Evolutionary conservation across 2,888 invertebrate species (phyloP).

Genomic region (Dryomyza anilis): DNA sequence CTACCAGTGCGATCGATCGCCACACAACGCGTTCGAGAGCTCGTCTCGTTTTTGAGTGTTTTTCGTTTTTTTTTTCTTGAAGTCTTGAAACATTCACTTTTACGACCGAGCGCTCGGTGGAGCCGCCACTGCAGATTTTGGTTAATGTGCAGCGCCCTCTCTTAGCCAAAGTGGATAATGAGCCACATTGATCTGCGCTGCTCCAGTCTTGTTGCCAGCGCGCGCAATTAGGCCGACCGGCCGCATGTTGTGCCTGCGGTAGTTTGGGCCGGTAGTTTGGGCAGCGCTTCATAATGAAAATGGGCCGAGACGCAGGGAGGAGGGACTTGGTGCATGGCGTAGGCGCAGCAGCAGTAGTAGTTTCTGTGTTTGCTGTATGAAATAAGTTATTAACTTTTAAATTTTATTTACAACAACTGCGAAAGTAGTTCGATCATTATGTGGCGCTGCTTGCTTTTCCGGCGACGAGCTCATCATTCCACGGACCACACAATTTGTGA

Average conservation of each 20-base stretch:
- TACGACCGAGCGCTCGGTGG: background rate
- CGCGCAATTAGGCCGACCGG: background rate
- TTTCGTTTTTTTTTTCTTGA: no score
- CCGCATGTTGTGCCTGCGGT: constrained; percentile 15
- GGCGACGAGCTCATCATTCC: background rate
- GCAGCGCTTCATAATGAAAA: background rate
- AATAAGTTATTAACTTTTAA: constrained; percentile 22
- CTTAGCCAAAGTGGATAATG: constrained; percentile 21
- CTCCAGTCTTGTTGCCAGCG: constrained; percentile 12
- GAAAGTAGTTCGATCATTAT: background rate
- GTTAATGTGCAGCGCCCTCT: constrained; percentile 7
- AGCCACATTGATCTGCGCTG: constrained; percentile 15
- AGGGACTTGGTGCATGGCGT: background rate
- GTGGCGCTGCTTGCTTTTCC: constrained; percentile 23
- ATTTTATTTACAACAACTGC: constrained; percentile 1
- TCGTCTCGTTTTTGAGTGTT: background rate
- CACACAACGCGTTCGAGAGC: constrained; percentile 13
- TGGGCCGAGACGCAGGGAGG: background rate
- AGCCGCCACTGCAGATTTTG: background rate
- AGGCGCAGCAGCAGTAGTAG: no score
- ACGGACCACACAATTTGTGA: constrained; percentile 6
- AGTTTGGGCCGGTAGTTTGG: background rate
- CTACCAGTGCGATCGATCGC: constrained; percentile 1
- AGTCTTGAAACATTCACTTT: background rate
- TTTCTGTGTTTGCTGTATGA: no score